These are phyloP conservation scores for Belonocnema kinseyi DNA, from an alignment of 1,140 invertebrate genomes.

Conservation along the genomic window DNA sequence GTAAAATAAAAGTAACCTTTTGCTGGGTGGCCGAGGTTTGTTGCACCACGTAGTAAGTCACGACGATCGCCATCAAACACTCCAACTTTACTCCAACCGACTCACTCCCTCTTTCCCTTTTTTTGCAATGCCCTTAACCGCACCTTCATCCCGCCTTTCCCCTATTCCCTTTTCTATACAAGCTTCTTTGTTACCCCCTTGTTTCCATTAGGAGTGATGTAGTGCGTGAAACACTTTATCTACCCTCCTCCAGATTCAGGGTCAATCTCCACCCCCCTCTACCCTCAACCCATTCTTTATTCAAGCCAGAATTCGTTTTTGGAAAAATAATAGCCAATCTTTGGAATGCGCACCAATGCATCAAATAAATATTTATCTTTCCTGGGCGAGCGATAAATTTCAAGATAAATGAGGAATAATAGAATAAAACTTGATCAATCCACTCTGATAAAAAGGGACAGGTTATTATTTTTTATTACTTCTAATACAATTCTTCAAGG, in stretches of 20 bases:
- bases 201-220: slow-evolving; percentile 62
- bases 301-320: not conserved
- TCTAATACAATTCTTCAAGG: no score
- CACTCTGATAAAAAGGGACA: no score
- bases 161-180: slow-evolving; percentile 48
- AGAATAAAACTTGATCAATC: not conserved
- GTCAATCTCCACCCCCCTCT: not conserved
- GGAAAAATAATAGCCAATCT: slow-evolving; percentile 15
- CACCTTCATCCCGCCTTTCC: slow-evolving; percentile 41
- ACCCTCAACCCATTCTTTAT: not conserved
- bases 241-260: slow-evolving; percentile 35
- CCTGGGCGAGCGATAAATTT: not conserved
- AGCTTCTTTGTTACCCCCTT: slow-evolving; percentile 61
- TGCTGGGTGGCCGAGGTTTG: slow-evolving; percentile 55
- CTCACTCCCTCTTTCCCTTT: not conserved
- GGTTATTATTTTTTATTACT: no score
- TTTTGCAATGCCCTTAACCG: slow-evolving; percentile 7
- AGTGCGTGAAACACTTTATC: slow-evolving; percentile 59
- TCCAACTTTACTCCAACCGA: slow-evolving; percentile 38
- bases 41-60: slow-evolving; percentile 37
- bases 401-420: not conserved
- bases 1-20: slow-evolving; percentile 46
- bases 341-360: not conserved
- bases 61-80: slow-evolving; percentile 52
- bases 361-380: slow-evolving; percentile 19